These are phyloP conservation scores for Haliaeetus leucogaster DNA, from an alignment of 2,113 vertebrate species.

Conservation along the genomic window DNA sequence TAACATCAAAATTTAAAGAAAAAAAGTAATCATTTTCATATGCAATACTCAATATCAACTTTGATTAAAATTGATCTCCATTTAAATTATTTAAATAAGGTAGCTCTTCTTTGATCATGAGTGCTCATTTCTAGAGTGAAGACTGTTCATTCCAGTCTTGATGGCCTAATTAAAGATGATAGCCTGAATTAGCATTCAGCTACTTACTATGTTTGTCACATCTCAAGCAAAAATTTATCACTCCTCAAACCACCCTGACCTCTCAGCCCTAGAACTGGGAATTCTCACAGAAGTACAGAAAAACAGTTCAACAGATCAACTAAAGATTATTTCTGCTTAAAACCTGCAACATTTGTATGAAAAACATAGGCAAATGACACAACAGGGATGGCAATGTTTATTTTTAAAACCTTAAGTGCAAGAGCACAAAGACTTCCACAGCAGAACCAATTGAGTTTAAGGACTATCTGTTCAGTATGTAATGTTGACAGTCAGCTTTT, in stretches of 20 bases:
- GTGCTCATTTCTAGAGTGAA: constrained; percentile 30
- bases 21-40: constrained; percentile 9
- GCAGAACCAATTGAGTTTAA: background rate
- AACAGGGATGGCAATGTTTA: background rate
- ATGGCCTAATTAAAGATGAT: constrained; percentile 50
- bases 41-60: constrained; percentile 37
- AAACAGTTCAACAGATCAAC: background rate
- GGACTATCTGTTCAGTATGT: background rate
- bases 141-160: background rate
- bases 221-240: background rate
- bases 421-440: background rate
- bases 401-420: background rate
- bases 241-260: background rate
- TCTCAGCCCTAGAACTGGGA: background rate
- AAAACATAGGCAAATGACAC: background rate
- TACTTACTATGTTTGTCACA: constrained; percentile 14
- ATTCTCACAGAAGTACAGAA: background rate
- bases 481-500: background rate
- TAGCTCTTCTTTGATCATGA: constrained; percentile 41
- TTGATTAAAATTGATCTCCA: constrained; percentile 57
- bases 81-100: constrained; percentile 65
- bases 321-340: background rate
- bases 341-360: background rate
- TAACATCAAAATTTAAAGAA: background rate
- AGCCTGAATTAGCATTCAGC: constrained; percentile 30